Evolutionary conservation across 2,888 invertebrate genomes (phyloP).

Genomic region (Tachystola acroxantha): DNA sequence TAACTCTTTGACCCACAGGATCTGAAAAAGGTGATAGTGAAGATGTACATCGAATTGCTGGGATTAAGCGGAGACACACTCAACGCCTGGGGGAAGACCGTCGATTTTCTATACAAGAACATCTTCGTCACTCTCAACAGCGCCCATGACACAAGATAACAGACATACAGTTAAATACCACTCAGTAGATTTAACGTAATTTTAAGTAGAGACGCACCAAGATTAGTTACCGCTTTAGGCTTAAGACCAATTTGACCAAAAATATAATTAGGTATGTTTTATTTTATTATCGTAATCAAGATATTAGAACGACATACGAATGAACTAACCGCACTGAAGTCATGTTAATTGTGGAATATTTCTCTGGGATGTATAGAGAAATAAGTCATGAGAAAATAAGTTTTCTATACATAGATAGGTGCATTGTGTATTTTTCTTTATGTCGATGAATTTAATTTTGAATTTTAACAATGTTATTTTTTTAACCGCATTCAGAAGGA

Average conservation of each 20-base stretch:
- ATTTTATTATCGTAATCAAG: no score
- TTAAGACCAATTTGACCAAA: conserved; percentile 2
- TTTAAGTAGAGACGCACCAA: neutral
- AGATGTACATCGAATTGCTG: conserved; percentile 64
- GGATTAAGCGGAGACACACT: conserved; percentile 52
- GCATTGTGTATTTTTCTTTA: no score
- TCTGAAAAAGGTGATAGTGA: conserved; percentile 61
- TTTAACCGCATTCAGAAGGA: no score
- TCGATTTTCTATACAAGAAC: conserved; percentile 69
- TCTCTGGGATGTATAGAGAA: no score
- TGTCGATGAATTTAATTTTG: no score
- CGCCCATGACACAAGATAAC: conserved; percentile 7
- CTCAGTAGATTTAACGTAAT: neutral
- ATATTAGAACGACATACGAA: no score
- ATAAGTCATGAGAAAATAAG: no score
- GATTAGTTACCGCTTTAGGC: neutral
- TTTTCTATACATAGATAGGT: no score
- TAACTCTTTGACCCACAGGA: conserved; percentile 42
- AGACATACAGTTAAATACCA: neutral
- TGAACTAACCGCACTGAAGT: no score
- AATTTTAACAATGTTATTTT: no score
- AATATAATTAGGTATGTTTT: neutral
- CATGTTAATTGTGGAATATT: no score
- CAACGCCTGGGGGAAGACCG: conserved; percentile 61
- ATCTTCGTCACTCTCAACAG: conserved; percentile 51